A percentile compares a stretch with the other conserved stretches of the same genome.
phyloP scores from a whole-genome alignment of 2,113 vertebrate genomes.

The Ochotona curzoniae region DNA sequence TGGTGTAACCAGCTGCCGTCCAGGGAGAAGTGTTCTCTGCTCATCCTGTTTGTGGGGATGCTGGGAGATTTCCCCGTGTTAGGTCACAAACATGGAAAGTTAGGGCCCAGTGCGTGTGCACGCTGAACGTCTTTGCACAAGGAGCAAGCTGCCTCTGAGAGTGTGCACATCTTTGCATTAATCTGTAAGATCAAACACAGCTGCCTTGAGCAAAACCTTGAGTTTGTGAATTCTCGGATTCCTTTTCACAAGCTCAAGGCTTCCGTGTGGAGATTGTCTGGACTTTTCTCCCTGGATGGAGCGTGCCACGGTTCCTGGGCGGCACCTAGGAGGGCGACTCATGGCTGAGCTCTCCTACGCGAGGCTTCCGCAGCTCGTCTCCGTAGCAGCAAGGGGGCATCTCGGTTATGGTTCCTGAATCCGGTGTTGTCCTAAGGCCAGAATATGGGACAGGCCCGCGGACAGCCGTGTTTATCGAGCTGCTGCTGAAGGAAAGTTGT shows the following conservation, averaged over 20 bases:
- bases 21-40: not conserved
- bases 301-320: slow-evolving; percentile 72
- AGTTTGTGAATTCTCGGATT: not conserved
- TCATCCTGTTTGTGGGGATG: not conserved
- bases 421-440: not conserved
- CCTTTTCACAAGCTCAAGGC: slow-evolving; percentile 2
- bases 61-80: not conserved
- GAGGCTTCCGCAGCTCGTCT: slow-evolving; percentile 71
- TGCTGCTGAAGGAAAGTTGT: not conserved
- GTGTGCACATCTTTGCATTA: too few species aligned
- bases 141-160: not conserved
- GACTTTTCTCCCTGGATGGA: slow-evolving; percentile 66
- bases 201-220: accelerated
- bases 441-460: accelerated
- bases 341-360: slow-evolving; percentile 63
- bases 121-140: too few species aligned
- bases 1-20: too few species aligned
- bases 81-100: not conserved
- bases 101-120: not conserved
- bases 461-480: accelerated
- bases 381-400: not conserved
- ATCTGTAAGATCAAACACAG: not conserved
- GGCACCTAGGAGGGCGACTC: slow-evolving; percentile 58
- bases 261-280: slow-evolving; percentile 63
- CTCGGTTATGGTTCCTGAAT: not conserved